Conservation (phyloP, 92 coral and sea anemone genomes). For the Porites divaricata region DNA sequence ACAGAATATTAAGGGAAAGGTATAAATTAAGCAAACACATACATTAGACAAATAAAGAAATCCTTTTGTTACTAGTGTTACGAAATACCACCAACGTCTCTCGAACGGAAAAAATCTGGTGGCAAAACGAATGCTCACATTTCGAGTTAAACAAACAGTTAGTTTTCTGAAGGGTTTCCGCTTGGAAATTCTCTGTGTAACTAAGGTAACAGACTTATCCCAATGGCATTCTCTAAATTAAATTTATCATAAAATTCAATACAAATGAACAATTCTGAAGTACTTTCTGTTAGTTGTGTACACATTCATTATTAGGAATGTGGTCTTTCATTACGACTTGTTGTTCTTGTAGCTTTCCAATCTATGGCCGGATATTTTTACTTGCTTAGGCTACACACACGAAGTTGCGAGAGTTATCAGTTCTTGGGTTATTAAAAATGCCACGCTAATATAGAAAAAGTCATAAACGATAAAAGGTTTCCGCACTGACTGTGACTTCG, state of each 20-base stretch:
- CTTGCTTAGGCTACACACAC: background rate
- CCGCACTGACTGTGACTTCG: too few species aligned
- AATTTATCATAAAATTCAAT: constrained; percentile 9
- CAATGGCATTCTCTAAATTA: constrained; percentile 13
- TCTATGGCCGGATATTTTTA: background rate
- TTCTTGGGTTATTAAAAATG: background rate
- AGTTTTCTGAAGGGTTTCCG: background rate
- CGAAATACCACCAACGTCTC: background rate
- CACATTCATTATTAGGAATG: constrained; percentile 38
- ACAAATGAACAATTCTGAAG: constrained; percentile 8
- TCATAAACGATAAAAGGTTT: background rate
- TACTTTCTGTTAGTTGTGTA: constrained; percentile 21
- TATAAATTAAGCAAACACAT: constrained; percentile 36
- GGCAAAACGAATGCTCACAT: too few species aligned
- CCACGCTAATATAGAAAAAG: constrained; percentile 22
- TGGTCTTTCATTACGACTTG: background rate
- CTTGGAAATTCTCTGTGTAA: background rate
- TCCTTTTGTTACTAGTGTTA: constrained; percentile 28
- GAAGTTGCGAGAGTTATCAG: background rate
- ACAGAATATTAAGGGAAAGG: constrained; percentile 4
- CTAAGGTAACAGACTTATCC: background rate
- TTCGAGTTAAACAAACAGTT: background rate
- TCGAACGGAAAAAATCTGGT: background rate
- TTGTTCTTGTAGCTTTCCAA: constrained; percentile 1
- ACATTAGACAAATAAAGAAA: background rate